Evolutionary conservation across 2,113 vertebrate species (phyloP).

Genomic region (Pachyramphus minor): DNA sequence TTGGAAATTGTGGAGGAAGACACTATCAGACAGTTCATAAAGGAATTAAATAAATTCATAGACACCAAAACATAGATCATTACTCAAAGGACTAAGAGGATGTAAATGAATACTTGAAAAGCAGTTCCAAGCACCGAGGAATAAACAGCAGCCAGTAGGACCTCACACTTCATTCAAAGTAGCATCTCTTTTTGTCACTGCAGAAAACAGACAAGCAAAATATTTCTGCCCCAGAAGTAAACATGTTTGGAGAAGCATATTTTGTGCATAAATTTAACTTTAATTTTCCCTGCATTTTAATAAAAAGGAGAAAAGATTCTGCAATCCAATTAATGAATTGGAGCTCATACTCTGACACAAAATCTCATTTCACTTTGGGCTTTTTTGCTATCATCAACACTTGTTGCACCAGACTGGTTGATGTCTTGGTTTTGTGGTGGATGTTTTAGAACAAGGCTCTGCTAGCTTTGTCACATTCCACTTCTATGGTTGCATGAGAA

Average conservation of each 20-base stretch:
- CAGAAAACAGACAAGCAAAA: not conserved
- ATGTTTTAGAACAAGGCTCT: not conserved
- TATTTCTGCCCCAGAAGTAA: not conserved
- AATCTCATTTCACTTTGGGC: not conserved
- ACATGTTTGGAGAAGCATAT: not conserved
- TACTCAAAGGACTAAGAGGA: not conserved
- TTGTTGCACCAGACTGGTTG: not conserved
- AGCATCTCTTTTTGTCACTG: not conserved
- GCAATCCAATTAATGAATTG: not conserved
- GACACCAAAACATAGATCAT: not conserved
- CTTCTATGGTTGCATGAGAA: not conserved
- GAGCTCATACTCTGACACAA: not conserved
- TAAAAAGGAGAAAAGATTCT: not conserved
- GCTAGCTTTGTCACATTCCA: not conserved
- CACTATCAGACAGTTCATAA: not conserved
- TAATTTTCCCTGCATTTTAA: not conserved
- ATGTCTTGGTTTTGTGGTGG: not conserved
- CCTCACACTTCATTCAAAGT: fast-evolving
- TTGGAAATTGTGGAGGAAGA: not conserved
- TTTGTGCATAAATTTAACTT: not conserved
- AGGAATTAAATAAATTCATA: not conserved
- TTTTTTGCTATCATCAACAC: not conserved
- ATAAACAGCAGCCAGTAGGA: not conserved
- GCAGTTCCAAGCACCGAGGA: not conserved
- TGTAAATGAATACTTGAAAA: not conserved